phyloP scores from a whole-genome alignment of 2,113 vertebrate species.

The Ceyx margarethae region DNA sequence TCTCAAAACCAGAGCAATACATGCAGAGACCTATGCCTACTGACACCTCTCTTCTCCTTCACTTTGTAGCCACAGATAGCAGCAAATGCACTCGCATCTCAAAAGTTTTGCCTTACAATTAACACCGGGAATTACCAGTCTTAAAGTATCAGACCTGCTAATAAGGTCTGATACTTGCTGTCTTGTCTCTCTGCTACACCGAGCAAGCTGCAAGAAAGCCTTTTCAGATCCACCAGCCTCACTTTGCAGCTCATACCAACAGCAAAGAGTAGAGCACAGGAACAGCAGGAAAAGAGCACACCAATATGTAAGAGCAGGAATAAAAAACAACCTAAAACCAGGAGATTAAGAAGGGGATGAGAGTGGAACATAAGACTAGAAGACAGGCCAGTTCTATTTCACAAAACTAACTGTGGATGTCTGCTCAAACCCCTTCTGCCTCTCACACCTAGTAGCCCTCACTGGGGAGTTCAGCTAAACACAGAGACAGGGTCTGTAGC shows the following conservation, averaged over 20 bases:
- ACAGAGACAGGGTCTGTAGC: neutral
- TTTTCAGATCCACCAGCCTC: neutral
- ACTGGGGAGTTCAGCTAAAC: neutral
- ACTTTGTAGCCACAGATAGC: neutral
- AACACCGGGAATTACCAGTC: neutral
- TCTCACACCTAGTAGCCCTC: neutral
- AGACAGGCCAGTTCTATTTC: neutral
- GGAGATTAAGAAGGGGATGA: neutral
- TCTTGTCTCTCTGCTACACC: neutral
- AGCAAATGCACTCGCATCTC: neutral
- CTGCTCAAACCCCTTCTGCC: neutral
- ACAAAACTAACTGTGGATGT: neutral
- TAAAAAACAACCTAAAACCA: neutral
- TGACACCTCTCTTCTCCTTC: neutral
- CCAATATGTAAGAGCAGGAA: neutral
- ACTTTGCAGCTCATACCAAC: neutral
- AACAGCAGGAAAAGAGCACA: neutral
- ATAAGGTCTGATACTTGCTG: neutral
- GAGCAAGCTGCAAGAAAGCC: neutral
- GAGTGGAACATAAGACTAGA: neutral
- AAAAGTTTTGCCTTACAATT: constrained; percentile 1
- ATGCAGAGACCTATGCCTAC: neutral
- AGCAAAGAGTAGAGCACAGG: neutral
- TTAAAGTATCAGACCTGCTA: constrained; percentile 12
- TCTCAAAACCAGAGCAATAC: neutral